Evolutionary conservation across 1,140 invertebrate genomes (phyloP), one percentile per base, ranked within the genome.

Genomic region (Rhysida immarginata): DNA sequence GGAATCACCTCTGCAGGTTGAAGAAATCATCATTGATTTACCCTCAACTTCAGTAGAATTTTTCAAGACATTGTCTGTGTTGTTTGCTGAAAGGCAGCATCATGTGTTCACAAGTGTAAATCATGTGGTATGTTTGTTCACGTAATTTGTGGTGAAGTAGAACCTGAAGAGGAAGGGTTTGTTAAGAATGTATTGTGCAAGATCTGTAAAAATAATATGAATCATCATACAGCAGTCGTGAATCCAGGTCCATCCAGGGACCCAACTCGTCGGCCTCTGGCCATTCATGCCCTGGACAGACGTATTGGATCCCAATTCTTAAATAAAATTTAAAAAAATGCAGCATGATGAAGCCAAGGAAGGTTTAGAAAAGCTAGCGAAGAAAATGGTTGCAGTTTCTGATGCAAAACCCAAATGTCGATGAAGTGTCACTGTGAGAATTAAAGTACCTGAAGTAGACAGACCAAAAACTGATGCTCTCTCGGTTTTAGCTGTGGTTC

Each of bases 11-110:
- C 46, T 55, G 57, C 53, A 55, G 54, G 45, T 55, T 58, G 29
- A 49, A 58, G 29, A 35, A 35, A 41, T 44, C 46, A 58, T 55
- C 53, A 44, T 46, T 55, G 53, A 58, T 29, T 55, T 52, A 52
- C 27, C 46, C 48, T 58, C 45, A 55, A 51, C 48, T 55, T 55
- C 52, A 58, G 20, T 52, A 58, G 27, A 58, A 54, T 58, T 51
- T 26, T 35, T 21, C 50, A 53, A 54, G 26, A 49, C 50, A 54
- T 41, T 0, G 41, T 54, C 42, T 46, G 43, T 54, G 46, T 53
- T 57, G 42, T 54, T 57, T 57, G 55, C 50, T 57, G 24, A 57
- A 57, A 57, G 46, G 56, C 43, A 57, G 50, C 50, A 57, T 53
- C 54, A 58, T 11, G 41, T 56, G 49, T 48, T 58, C 57, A 58